Percentiles rank a stretch among this genome's conserved stretches.
These are phyloP conservation scores for Hippopotamus amphibius DNA, from an alignment of 2,113 vertebrate genomes.

Conservation along the genomic window DNA sequence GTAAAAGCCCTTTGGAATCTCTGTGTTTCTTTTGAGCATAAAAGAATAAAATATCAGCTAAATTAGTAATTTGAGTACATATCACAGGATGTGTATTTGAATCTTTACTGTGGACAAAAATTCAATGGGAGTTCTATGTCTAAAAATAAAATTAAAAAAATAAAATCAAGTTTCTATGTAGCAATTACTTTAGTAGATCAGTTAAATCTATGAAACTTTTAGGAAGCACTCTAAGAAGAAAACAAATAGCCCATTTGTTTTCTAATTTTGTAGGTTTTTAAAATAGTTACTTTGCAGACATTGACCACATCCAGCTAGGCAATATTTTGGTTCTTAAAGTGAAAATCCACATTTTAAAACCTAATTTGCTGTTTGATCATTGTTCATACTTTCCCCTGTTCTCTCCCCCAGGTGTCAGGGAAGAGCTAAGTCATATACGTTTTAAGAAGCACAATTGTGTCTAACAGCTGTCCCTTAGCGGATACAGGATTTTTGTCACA, in stretches of 20 bases:
- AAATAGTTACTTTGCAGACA: neutral
- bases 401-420: neutral
- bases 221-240: slow-evolving; percentile 1
- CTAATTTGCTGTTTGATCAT: neutral
- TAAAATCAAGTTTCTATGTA: neutral
- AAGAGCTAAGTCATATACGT: neutral
- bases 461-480: neutral
- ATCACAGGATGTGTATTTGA: neutral
- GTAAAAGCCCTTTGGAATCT: neutral
- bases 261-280: slow-evolving; percentile 53
- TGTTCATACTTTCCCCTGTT: neutral
- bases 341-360: neutral
- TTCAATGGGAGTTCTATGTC: neutral
- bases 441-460: neutral
- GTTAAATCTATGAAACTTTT: neutral
- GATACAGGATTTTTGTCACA: neutral
- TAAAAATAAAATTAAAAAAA: neutral
- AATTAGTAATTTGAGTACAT: neutral
- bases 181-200: neutral
- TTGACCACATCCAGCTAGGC: neutral
- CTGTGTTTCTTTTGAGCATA: neutral
- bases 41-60: neutral
- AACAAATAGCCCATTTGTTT: neutral
- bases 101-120: slow-evolving; percentile 12
- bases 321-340: neutral